Evolutionary conservation across 2,888 invertebrate species (phyloP).

Genomic region (Horisme vitalbata): DNA sequence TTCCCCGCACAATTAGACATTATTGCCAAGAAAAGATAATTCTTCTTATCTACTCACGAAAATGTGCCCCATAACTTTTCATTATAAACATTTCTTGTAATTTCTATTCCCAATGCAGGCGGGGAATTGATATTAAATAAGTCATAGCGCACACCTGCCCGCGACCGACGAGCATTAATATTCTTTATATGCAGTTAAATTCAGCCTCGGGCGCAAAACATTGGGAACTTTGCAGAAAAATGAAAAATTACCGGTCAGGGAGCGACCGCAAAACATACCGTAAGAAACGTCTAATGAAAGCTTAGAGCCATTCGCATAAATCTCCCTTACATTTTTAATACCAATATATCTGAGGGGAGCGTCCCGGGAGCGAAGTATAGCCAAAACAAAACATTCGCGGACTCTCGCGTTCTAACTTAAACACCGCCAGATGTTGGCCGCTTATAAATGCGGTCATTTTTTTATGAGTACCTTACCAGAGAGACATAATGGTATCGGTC

Average conservation of each 20-base stretch:
- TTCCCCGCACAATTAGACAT: slow-evolving; percentile 21
- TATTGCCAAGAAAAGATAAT: slow-evolving; percentile 18
- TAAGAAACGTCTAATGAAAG: slow-evolving; percentile 82
- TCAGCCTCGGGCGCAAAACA: slow-evolving; percentile 66
- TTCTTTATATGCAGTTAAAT: slow-evolving; percentile 82
- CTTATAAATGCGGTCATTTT: slow-evolving; percentile 79
- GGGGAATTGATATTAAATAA: slow-evolving; percentile 72
- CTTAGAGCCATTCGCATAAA: slow-evolving; percentile 83
- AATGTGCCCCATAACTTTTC: slow-evolving; percentile 54
- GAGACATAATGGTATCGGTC: slow-evolving; percentile 80
- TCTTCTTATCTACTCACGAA: slow-evolving; percentile 30
- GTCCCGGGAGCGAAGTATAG: slow-evolving; percentile 66
- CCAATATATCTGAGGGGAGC: slow-evolving; percentile 81
- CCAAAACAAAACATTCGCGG: slow-evolving; percentile 72
- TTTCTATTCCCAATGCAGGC: slow-evolving; percentile 61
- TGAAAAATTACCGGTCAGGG: slow-evolving; percentile 83
- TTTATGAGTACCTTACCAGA: slow-evolving; percentile 79
- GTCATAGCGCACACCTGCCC: slow-evolving; percentile 77
- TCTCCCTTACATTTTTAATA: slow-evolving; percentile 83
- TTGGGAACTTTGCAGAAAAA: slow-evolving; percentile 76
- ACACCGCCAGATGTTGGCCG: slow-evolving; percentile 78
- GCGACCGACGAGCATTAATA: slow-evolving; percentile 68
- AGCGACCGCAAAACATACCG: slow-evolving; percentile 78
- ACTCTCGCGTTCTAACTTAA: slow-evolving; percentile 79
- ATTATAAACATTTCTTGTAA: slow-evolving; percentile 59